Evolutionary conservation across 2,888 invertebrate species (phyloP), one percentile per base, ranked within the genome.

Genomic region (Acanthosepion lycidas): DNA sequence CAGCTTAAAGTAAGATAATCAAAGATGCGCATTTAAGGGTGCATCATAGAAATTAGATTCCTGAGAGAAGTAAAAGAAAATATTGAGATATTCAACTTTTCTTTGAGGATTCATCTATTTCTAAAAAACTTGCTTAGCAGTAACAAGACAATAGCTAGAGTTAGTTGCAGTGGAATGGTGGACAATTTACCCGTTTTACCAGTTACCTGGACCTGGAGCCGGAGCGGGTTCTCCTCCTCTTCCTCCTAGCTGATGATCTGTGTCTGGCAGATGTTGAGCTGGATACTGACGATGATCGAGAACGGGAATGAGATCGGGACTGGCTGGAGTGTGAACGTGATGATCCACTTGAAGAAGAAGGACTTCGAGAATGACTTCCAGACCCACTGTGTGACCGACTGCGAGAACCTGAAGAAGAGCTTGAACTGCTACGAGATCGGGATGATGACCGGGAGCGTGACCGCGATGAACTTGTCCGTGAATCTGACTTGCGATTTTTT

Each of bases 131-230:
- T 78, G 15, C n/a, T n/a, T 78, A 78, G 18, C 33, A 18, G n/a
- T 9, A 33, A n/a, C 78, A 78, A 78, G 78, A 42, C 42, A 78
- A 78, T 78, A 18, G n/a, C 18, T 15, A 78, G 78, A 78, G 78
- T 78, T 78, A 78, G 78, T 78, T n/a, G 78, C 78, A 78, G 78
- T 78, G 78, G 78, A 78, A 78, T 78, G 51, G 91, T 95, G 94
- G 95, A 95, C 95, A 94, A 95, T 95, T 94, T 95, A 94, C 96
- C 95, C 95, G 91, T 94, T 78, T 95, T 95, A 95, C 95, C 95
- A 94, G 94, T 97, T 97, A 97, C 97, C 97, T 97, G 95, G 97
- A 97, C 97, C 97, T 96, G 95, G 97, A 96, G 95, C 95, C 94
- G 94, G 96, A 96, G 92, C 95, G 95, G 33, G 51, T 64, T 94